Evolutionary conservation across 2,888 invertebrate species (phyloP).

Genomic region (Tetrapedia diversipes): DNA sequence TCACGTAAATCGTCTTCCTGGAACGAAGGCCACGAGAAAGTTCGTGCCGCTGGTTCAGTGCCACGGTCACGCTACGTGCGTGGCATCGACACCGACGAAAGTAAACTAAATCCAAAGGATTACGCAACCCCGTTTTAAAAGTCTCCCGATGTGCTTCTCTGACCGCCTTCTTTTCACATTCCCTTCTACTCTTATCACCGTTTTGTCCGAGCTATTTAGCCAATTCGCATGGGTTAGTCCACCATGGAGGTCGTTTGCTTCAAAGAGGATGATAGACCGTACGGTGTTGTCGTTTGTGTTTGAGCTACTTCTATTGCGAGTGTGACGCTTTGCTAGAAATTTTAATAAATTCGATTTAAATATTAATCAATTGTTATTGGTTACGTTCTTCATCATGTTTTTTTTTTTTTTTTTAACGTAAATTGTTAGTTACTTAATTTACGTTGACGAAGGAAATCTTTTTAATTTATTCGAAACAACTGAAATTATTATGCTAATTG

Average conservation of each 20-base stretch:
- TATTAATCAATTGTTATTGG: no score
- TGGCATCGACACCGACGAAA: slow-evolving; percentile 77
- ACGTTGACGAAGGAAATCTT: no score
- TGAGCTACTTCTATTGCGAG: neutral
- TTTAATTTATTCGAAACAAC: no score
- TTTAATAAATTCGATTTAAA: neutral
- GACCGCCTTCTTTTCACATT: slow-evolving; percentile 45
- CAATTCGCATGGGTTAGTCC: neutral
- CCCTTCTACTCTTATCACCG: neutral
- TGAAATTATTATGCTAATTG: no score
- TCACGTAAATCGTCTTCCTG: slow-evolving; percentile 72
- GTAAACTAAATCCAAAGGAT: slow-evolving; percentile 79
- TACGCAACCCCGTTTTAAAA: slow-evolving; percentile 77
- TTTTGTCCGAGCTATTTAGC: neutral
- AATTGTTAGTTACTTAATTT: no score
- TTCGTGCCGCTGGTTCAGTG: slow-evolving; percentile 79
- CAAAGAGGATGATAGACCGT: neutral
- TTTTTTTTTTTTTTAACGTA: no score
- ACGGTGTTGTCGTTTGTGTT: neutral
- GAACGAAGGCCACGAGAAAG: slow-evolving; percentile 78
- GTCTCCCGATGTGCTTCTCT: slow-evolving; percentile 70
- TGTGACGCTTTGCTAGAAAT: neutral
- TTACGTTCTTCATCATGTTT: no score
- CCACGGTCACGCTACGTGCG: slow-evolving; percentile 80
- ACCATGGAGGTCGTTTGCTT: neutral